phyloP scores from a whole-genome alignment of 1,140 invertebrate genomes.

The Nasonia longicornis region DNA sequence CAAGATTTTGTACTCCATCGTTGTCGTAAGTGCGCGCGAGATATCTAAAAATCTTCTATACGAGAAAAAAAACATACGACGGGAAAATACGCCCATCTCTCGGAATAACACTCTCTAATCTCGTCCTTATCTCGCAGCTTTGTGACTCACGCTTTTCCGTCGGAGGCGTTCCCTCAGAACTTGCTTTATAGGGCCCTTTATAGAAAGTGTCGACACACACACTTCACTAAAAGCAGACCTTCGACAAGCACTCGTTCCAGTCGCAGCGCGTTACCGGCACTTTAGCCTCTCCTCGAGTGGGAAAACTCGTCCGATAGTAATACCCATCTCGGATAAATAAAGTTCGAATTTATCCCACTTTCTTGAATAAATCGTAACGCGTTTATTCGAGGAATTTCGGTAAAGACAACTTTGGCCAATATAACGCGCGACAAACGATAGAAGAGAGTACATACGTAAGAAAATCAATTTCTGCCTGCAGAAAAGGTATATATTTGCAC shows the following conservation, averaged over 20 bases:
- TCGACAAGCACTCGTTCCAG: slow-evolving; percentile 1
- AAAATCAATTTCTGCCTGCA: too few species aligned
- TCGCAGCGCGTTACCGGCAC: not conserved
- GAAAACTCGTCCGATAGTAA: not conserved
- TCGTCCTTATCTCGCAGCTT: not conserved
- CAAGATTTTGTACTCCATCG: slow-evolving; percentile 94
- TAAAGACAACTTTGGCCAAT: not conserved
- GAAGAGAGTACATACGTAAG: too few species aligned
- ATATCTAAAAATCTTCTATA: too few species aligned
- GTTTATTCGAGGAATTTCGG: not conserved
- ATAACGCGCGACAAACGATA: too few species aligned
- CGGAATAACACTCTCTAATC: not conserved
- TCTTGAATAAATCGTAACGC: not conserved
- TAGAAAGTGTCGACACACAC: not conserved
- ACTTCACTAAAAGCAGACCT: not conserved
- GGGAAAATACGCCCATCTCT: not conserved
- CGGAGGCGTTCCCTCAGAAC: not conserved
- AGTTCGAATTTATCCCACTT: not conserved
- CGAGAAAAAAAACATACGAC: not conserved
- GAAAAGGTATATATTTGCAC: too few species aligned
- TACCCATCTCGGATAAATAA: not conserved
- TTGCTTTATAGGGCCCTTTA: not conserved
- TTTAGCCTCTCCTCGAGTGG: not conserved
- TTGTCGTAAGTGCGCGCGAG: slow-evolving; percentile 82
- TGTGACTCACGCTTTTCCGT: not conserved